phyloP scores from a whole-genome alignment of 2,797 vertebrate genomes.

The Psittacula derbiana region DNA sequence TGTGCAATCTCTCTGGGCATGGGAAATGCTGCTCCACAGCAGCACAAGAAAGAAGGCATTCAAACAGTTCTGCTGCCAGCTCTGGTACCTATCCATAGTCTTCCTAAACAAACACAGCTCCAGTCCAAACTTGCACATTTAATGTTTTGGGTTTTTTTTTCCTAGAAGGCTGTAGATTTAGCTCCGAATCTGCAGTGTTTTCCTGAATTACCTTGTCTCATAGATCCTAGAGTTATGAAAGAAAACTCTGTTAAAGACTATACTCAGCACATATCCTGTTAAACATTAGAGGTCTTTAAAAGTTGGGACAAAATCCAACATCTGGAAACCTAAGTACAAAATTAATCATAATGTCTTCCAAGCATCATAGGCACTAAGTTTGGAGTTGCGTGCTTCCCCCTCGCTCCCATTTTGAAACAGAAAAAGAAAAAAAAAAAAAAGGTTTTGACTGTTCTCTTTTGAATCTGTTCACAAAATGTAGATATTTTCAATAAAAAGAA shows the following conservation, averaged over 20 bases:
- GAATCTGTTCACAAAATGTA: conserved; percentile 25
- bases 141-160: neutral
- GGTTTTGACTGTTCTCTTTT: neutral
- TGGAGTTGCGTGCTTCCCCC: neutral
- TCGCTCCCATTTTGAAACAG: neutral
- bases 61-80: conserved; percentile 4
- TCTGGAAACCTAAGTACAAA: conserved; percentile 63
- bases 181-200: neutral
- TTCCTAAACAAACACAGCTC: neutral
- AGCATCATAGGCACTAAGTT: conserved; percentile 11
- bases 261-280: conserved; percentile 69
- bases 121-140: neutral
- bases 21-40: conserved; percentile 4
- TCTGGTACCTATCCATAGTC: conserved; percentile 22
- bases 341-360: conserved; percentile 60
- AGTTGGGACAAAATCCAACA: conserved; percentile 63
- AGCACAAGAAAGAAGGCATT: conserved; percentile 57
- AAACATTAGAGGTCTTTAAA: conserved; percentile 70
- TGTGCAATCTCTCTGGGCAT: conserved; percentile 84
- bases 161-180: neutral
- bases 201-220: conserved; percentile 46
- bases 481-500: neutral
- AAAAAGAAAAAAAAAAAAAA: neutral
- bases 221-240: conserved; percentile 70
- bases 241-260: conserved; percentile 68